These are phyloP conservation scores for Agraylea sexmaculata DNA, from an alignment of 1,140 invertebrate species.

Conservation along the genomic window DNA sequence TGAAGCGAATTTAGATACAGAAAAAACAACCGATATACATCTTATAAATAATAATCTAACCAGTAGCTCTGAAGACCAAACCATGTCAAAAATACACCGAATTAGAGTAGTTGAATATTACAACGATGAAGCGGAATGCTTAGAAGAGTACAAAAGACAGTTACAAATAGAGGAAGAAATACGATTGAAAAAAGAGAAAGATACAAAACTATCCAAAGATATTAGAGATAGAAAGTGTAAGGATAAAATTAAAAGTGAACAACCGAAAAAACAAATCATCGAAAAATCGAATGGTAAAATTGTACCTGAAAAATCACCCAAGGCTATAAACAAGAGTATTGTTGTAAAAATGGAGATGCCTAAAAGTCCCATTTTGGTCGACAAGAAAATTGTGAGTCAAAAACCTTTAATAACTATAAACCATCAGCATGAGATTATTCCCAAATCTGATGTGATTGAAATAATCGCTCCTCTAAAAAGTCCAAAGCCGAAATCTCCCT, in stretches of 20 bases:
- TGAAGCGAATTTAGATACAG: slow-evolving; percentile 5
- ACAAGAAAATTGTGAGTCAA: no score
- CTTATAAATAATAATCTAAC: slow-evolving; percentile 10
- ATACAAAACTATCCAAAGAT: slow-evolving; percentile 19
- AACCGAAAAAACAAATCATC: no score
- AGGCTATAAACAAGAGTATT: no score
- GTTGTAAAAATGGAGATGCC: no score
- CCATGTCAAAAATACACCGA: slow-evolving; percentile 16
- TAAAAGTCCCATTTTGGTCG: no score
- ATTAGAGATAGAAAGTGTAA: slow-evolving; percentile 27
- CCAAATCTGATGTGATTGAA: no score
- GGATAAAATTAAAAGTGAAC: slow-evolving; percentile 24
- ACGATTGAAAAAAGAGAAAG: slow-evolving; percentile 25
- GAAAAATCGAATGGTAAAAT: no score
- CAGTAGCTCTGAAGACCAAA: slow-evolving; percentile 4
- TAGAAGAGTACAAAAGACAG: slow-evolving; percentile 33
- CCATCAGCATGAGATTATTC: no score
- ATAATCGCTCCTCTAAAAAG: no score
- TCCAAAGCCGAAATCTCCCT: no score
- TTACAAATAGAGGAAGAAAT: slow-evolving; percentile 33
- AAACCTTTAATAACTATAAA: no score
- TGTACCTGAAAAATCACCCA: no score
- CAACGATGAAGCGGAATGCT: slow-evolving; percentile 39
- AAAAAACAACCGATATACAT: slow-evolving; percentile 4
- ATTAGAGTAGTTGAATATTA: slow-evolving; percentile 33